phyloP scores from a whole-genome alignment of 2,113 vertebrate species.

The Zosterops lateralis region DNA sequence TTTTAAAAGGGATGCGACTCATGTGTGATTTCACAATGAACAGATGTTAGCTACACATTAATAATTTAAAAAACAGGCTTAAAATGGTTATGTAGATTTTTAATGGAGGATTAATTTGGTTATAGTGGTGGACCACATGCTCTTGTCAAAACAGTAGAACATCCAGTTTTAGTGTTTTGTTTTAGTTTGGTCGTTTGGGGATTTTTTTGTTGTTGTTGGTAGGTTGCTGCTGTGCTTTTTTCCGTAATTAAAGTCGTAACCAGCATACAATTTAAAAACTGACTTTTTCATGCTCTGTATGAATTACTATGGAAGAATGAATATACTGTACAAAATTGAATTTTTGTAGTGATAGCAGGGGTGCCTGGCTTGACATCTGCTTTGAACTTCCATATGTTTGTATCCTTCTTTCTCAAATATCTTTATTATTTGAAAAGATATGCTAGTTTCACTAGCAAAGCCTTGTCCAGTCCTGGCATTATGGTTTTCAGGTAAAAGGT shows the following conservation, averaged over 20 bases:
- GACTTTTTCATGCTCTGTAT: neutral
- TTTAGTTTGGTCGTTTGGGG: neutral
- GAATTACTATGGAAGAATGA: neutral
- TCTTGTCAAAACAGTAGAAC: neutral
- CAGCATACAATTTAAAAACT: neutral
- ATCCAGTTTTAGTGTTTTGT: neutral
- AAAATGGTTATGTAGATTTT: slow-evolving; percentile 3
- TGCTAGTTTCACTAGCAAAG: neutral
- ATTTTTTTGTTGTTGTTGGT: neutral
- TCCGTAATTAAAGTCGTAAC: neutral
- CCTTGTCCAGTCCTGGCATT: neutral
- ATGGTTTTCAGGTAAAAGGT: neutral
- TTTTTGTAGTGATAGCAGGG: neutral
- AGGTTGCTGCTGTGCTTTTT: neutral
- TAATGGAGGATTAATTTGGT: slow-evolving; percentile 21
- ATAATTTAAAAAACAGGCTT: slow-evolving; percentile 31
- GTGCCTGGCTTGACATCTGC: neutral
- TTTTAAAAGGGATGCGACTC: slow-evolving; percentile 8
- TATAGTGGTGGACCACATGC: neutral
- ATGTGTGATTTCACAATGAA: neutral
- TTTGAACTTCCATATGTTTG: neutral
- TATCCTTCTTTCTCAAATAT: neutral
- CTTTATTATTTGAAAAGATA: neutral
- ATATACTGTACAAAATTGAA: neutral
- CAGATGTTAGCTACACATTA: slow-evolving; percentile 26